Base-by-base conservation (phyloP, 53 echinoderm and acorn worm species). In the Temnopleurus reevesii region DNA sequence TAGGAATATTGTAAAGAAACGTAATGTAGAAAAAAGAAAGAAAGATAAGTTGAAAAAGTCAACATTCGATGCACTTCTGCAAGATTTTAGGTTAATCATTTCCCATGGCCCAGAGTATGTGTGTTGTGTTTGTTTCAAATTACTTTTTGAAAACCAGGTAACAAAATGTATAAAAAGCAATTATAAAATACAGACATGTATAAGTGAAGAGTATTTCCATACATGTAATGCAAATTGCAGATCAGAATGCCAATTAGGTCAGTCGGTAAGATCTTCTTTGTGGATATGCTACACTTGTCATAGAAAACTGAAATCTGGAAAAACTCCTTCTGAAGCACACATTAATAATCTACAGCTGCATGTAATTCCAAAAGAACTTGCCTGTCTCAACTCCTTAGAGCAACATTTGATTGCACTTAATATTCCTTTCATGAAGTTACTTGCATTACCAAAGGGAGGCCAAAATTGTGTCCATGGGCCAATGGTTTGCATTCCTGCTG, bases 201-300 rank as follows among this genome's bases (percentile, higher is more conserved):
- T 92, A 12, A 59, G 60, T 53, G 66, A 63, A 27, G 28, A 86
- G 27, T 92, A 90, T 64, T 36, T 92, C 24, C 93, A 92, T 81
- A 90, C 53, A 44, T 92, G 93, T 45, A 77, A 58, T 77, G 23
- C 34, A 44, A 25, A 79, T 19, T 92, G 93, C 44, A 8, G 46
- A 5, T 21, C 38, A 85, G 47, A 34, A 17, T 85, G 84, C 82
- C 31, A 0, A 23, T 19, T 92, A 56, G 26, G n/a, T 27, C 8
- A 90, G 28, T 90, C 92, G 19, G 43, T 76, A 21, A 92, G 92
- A 45, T 58, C 57, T 21, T 76, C 33, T 36, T 83, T 92, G 33
- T 92, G 92, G 92, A 92, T 92, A 76, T 92, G 92, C 26, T 92
- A 15, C 53, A 92, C 92, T 51, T 92, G 92, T 53, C 92, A 92